Evolutionary conservation across 2,797 vertebrate species (phyloP).

Genomic region (Perodicticus potto): DNA sequence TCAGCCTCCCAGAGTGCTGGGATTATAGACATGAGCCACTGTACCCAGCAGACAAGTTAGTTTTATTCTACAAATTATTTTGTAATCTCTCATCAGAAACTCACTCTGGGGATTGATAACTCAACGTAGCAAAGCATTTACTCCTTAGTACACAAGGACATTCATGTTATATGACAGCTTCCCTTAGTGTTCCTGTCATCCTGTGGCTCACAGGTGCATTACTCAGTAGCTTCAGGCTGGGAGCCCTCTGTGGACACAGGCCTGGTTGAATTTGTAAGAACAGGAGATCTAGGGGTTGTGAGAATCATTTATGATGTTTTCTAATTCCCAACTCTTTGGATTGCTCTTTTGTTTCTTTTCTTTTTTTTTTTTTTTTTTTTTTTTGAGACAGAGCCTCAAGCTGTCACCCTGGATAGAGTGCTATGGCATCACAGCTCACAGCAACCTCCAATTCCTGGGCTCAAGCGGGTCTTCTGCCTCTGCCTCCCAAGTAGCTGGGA

Average conservation of each 20-base stretch:
- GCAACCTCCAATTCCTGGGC: too few relatives aligned
- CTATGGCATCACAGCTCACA: too few relatives aligned
- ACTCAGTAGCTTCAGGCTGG: too few relatives aligned
- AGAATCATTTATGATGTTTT: background rate
- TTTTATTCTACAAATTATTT: slow-evolving; percentile 4
- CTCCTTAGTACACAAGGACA: background rate
- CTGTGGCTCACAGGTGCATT: background rate
- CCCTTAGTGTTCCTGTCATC: background rate
- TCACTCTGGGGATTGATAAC: background rate
- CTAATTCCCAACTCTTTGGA: background rate
- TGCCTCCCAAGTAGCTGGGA: too few relatives aligned
- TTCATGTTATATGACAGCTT: background rate
- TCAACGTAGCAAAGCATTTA: background rate
- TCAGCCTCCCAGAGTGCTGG: too few relatives aligned
- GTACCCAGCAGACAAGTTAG: background rate
- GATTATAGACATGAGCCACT: too few relatives aligned
- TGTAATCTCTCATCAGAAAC: slow-evolving; percentile 13
- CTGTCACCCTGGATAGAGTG: too few relatives aligned
- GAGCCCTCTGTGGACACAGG: background rate
- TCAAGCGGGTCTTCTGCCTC: too few relatives aligned
- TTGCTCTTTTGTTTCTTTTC: background rate
- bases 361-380: too few relatives aligned
- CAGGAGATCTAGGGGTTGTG: background rate
- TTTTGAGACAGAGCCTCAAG: too few relatives aligned
- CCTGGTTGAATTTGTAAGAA: background rate